These are phyloP conservation scores for Cynoglossus semilaevis DNA, from an alignment of 2,113 vertebrate genomes.

Conservation along the genomic window DNA sequence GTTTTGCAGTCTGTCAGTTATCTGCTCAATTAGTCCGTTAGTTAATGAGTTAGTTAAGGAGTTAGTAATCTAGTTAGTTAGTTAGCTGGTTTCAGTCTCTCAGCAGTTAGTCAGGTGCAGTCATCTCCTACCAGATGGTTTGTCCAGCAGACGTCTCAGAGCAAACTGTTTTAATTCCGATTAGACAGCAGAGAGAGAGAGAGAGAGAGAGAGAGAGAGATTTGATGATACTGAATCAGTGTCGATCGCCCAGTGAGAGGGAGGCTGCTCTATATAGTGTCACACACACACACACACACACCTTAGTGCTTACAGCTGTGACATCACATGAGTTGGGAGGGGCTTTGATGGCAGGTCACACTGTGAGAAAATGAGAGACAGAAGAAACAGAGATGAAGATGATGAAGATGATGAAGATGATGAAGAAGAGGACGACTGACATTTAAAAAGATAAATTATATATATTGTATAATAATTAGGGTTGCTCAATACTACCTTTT, in stretches of 20 bases:
- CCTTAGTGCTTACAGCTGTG: slow-evolving; percentile 14
- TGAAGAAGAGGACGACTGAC: too few relatives aligned
- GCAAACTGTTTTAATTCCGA: slow-evolving; percentile 32
- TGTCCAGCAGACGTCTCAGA: slow-evolving; percentile 25
- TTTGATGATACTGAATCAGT: slow-evolving; percentile 38
- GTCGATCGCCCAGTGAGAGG: slow-evolving; percentile 31
- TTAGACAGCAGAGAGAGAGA: slow-evolving; percentile 32
- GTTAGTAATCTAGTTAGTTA: too few relatives aligned
- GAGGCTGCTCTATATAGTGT: slow-evolving; percentile 52
- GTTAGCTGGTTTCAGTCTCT: too few relatives aligned
- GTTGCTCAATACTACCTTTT: too few relatives aligned
- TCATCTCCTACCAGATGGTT: slow-evolving; percentile 1
- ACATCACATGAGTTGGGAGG: slow-evolving; percentile 43
- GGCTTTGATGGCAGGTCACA: slow-evolving; percentile 32
- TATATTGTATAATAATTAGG: too few relatives aligned
- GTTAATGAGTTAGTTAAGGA: too few relatives aligned
- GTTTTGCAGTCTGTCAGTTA: too few relatives aligned
- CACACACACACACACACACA: slow-evolving; percentile 26
- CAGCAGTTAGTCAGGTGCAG: too few relatives aligned
- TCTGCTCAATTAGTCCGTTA: too few relatives aligned
- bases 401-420: neutral
- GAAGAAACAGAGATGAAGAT: neutral
- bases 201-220: slow-evolving; percentile 26
- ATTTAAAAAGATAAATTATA: too few relatives aligned
- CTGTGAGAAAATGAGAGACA: slow-evolving; percentile 16